Percentiles rank a stretch among this genome's conserved stretches.
Conservation (phyloP, 2,797 vertebrate species). For the Peromyscus nudipes region DNA sequence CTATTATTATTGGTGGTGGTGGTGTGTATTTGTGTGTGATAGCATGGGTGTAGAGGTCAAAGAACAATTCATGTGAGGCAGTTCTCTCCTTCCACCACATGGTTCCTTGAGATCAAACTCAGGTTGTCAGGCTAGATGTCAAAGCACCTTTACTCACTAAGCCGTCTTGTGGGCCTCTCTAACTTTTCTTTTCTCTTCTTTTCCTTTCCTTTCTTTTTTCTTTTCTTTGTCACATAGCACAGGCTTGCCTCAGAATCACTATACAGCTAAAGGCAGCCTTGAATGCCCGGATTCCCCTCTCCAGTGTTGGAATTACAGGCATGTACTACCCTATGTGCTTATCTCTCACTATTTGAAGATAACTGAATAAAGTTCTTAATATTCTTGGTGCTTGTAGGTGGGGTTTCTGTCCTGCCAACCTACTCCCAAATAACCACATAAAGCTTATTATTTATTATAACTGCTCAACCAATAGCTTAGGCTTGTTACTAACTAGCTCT, state of each 20-base stretch:
- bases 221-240: not conserved
- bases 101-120: not conserved
- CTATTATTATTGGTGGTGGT: not conserved
- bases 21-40: not conserved
- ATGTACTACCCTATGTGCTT: not conserved
- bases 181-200: not conserved
- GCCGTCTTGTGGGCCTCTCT: not conserved
- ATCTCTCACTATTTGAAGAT: slow-evolving; percentile 2
- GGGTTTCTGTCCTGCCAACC: not conserved
- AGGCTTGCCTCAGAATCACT: not conserved
- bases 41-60: not conserved
- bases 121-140: not conserved
- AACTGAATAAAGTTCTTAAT: not conserved
- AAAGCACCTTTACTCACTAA: not conserved
- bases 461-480: not conserved
- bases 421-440: not conserved
- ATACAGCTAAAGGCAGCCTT: not conserved
- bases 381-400: not conserved
- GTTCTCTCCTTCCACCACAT: not conserved
- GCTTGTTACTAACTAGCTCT: not conserved
- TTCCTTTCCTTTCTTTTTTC: not conserved
- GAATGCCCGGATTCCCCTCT: not conserved
- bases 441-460: not conserved
- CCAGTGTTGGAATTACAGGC: not conserved
- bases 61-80: not conserved